These are phyloP conservation scores for Drosophila murphyi DNA, from an alignment of 1,140 invertebrate genomes.

Conservation along the genomic window DNA sequence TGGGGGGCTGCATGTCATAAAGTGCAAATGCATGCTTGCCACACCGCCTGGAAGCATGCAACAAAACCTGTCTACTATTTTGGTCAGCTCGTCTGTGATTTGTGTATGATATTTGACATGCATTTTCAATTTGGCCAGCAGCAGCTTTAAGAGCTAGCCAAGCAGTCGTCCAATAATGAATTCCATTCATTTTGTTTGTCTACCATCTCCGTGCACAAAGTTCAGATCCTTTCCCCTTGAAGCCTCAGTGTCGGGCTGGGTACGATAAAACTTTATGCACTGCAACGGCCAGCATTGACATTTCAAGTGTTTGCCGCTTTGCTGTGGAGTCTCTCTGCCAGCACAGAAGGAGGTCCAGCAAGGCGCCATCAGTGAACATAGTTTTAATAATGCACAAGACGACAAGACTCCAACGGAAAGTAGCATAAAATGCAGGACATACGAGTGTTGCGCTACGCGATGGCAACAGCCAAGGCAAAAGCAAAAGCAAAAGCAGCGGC, in stretches of 20 bases:
- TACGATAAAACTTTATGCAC: constrained; percentile 80
- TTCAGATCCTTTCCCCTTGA: constrained; percentile 23
- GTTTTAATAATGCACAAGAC: constrained; percentile 84
- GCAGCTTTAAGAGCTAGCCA: constrained; percentile 52
- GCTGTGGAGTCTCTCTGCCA: constrained; percentile 27
- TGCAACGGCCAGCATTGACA: constrained; percentile 75
- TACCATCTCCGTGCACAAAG: constrained; percentile 31
- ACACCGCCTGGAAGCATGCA: constrained; percentile 45
- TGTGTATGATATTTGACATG: constrained; percentile 78
- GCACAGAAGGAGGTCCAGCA: constrained; percentile 35
- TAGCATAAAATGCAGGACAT: constrained; percentile 82
- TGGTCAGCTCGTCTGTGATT: constrained; percentile 52
- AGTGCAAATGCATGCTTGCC: constrained; percentile 53
- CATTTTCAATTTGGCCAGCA: constrained; percentile 74
- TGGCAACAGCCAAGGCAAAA: background rate
- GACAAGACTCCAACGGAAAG: constrained; percentile 57
- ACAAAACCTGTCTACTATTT: constrained; percentile 43
- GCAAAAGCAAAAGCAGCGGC: background rate
- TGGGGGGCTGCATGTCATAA: constrained; percentile 68
- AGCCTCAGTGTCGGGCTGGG: constrained; percentile 1
- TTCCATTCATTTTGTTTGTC: constrained; percentile 78
- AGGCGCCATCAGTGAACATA: constrained; percentile 68
- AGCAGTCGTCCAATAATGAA: constrained; percentile 69
- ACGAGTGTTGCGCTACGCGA: constrained; percentile 49
- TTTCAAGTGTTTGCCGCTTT: constrained; percentile 62